Evolutionary conservation across 2,888 invertebrate species (phyloP).

Genomic region (Rhimphoctona megacephalus): DNA sequence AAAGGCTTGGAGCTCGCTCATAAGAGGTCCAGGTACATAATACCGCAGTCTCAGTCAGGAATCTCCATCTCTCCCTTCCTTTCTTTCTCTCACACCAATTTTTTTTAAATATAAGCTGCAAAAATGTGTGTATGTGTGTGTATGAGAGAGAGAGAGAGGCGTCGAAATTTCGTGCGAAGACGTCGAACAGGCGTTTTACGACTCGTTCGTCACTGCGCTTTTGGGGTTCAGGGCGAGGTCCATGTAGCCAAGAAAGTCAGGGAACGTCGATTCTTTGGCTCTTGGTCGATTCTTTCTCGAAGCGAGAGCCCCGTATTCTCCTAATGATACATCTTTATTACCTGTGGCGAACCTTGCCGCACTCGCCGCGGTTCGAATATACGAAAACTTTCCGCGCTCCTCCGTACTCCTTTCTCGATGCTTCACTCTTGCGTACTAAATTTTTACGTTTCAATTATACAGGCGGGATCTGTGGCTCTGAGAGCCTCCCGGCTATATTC

Average conservation of each 20-base stretch:
- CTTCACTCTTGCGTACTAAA: conserved; percentile 58
- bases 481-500: conserved; percentile 26
- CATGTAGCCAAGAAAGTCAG: not conserved
- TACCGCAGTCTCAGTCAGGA: conserved; percentile 3
- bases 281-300: conserved; percentile 44
- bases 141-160: not conserved
- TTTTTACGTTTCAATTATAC: conserved; percentile 69
- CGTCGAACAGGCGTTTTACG: conserved; percentile 54
- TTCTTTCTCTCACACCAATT: not conserved
- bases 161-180: conserved; percentile 37
- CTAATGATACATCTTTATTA: conserved; percentile 67
- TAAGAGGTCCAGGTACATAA: conserved; percentile 19
- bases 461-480: conserved; percentile 38
- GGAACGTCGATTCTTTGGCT: conserved; percentile 33
- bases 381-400: conserved; percentile 26
- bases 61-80: not conserved
- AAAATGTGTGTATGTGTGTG: too few species aligned
- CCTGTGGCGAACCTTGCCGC: conserved; percentile 55
- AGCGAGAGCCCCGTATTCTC: conserved; percentile 34
- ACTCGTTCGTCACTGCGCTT: conserved; percentile 62
- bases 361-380: conserved; percentile 14
- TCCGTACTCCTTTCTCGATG: conserved; percentile 15
- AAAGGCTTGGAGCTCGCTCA: conserved; percentile 31
- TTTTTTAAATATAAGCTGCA: not conserved
- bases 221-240: conserved; percentile 38